A percentile compares a stretch with the other conserved stretches of the same genome.
Evolutionary conservation across 2,113 vertebrate genomes (phyloP).

Genomic region (Apodemus sylvaticus): DNA sequence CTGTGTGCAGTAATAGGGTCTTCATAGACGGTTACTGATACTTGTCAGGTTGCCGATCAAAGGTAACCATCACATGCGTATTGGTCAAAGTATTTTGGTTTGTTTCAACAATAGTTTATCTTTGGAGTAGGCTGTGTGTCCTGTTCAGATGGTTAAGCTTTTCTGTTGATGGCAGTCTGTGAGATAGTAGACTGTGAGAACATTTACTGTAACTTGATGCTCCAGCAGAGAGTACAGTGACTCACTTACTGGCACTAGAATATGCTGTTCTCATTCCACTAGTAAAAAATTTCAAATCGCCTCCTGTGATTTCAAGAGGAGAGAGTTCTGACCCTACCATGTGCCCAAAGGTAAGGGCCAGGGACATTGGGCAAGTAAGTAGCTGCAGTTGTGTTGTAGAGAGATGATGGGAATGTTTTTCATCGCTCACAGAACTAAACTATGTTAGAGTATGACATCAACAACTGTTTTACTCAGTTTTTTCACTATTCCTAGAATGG

Average conservation of each 20-base stretch:
- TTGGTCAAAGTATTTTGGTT: neutral
- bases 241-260: neutral
- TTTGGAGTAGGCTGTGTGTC: neutral
- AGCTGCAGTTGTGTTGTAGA: neutral
- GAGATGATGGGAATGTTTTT: neutral
- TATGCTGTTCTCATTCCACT: neutral
- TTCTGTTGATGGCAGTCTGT: neutral
- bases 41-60: neutral
- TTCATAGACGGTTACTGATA: no score
- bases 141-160: neutral
- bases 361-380: neutral
- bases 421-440: neutral
- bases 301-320: neutral
- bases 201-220: neutral
- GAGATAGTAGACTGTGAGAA: neutral
- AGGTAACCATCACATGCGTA: neutral
- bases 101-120: neutral
- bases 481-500: neutral
- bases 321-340: neutral
- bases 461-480: neutral
- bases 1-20: neutral
- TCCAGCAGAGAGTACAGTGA: neutral
- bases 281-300: neutral
- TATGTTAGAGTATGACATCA: neutral
- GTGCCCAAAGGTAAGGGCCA: neutral